Conservation (phyloP, 2,113 vertebrate genomes). For the Pedetes capensis region DNA sequence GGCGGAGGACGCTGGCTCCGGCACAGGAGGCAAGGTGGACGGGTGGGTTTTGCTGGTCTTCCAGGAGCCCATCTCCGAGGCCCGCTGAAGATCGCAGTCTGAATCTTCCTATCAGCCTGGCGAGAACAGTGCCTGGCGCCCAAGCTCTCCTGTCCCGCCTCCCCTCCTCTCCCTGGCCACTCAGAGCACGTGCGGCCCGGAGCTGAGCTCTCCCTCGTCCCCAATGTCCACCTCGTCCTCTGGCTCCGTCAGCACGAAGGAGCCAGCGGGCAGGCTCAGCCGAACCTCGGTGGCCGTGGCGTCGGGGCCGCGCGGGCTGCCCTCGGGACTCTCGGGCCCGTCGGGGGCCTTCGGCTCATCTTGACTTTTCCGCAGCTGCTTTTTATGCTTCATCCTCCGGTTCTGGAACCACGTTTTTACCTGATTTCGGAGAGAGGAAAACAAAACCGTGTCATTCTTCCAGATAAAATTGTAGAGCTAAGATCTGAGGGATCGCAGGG, state of each 20-base stretch:
- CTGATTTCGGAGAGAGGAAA: slow-evolving; percentile 73
- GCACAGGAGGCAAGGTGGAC: background rate
- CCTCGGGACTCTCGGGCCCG: slow-evolving; percentile 84
- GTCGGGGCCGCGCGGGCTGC: slow-evolving; percentile 85
- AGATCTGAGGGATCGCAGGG: background rate
- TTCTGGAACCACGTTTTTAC: slow-evolving; percentile 98
- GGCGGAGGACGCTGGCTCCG: background rate
- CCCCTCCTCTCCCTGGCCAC: background rate
- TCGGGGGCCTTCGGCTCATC: slow-evolving; percentile 90
- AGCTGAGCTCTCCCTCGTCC: slow-evolving; percentile 88
- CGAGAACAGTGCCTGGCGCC: background rate
- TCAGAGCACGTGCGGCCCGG: slow-evolving; percentile 90
- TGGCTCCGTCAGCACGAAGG: slow-evolving; percentile 89
- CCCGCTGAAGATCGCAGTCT: background rate
- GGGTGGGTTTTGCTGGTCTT: background rate
- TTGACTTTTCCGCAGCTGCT: slow-evolving; percentile 94
- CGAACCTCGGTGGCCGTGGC: slow-evolving; percentile 70
- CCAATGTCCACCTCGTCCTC: slow-evolving; percentile 97
- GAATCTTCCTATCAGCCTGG: background rate
- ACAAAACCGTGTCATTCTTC: background rate
- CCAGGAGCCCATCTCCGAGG: background rate
- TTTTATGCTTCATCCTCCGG: slow-evolving; percentile 97
- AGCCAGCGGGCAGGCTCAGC: slow-evolving; percentile 80
- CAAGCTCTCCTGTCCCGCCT: background rate
- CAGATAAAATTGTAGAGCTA: background rate